phyloP scores from a whole-genome alignment of 2,888 invertebrate genomes.

The Caenorhabditis zanzibari region DNA sequence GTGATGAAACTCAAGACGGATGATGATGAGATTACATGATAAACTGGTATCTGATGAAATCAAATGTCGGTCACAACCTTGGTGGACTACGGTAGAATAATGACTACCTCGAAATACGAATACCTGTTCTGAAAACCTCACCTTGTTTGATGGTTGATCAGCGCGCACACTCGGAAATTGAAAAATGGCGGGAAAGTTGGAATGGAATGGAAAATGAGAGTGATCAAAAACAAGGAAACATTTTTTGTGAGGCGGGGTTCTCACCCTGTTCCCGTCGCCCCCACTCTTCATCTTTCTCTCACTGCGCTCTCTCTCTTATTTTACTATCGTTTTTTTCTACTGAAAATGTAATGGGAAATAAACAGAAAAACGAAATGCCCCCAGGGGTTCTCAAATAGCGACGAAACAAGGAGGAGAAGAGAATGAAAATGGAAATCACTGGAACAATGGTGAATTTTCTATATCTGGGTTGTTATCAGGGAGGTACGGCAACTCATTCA shows the following conservation, averaged over 20 bases:
- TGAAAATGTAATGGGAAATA: slow-evolving; percentile 50
- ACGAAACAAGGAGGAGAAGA: slow-evolving; percentile 25
- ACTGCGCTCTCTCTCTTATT: slow-evolving; percentile 12
- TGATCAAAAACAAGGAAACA: slow-evolving; percentile 50
- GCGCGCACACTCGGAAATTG: slow-evolving; percentile 4
- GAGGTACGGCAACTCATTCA: no score
- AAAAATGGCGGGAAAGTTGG: slow-evolving; percentile 19
- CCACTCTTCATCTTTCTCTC: slow-evolving; percentile 18
- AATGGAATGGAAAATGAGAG: slow-evolving; percentile 30
- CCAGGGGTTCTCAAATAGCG: slow-evolving; percentile 24
- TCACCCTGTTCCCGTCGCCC: slow-evolving; percentile 27
- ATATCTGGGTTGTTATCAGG: no score
- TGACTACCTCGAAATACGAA: background rate
- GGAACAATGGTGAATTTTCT: background rate
- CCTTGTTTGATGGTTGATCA: slow-evolving; percentile 10
- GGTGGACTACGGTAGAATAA: background rate
- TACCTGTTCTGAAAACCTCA: background rate
- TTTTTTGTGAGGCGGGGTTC: slow-evolving; percentile 39
- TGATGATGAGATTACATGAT: slow-evolving; percentile 7
- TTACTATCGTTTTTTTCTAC: slow-evolving; percentile 37
- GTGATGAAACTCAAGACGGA: slow-evolving; percentile 21
- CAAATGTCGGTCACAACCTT: background rate
- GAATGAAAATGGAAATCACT: slow-evolving; percentile 14
- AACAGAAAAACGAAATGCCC: slow-evolving; percentile 39
- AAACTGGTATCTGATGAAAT: slow-evolving; percentile 18